A percentile compares a stretch with the other conserved stretches of the same genome.
phyloP scores from a whole-genome alignment of 1,140 invertebrate genomes.

The Zaprionus davidi region DNA sequence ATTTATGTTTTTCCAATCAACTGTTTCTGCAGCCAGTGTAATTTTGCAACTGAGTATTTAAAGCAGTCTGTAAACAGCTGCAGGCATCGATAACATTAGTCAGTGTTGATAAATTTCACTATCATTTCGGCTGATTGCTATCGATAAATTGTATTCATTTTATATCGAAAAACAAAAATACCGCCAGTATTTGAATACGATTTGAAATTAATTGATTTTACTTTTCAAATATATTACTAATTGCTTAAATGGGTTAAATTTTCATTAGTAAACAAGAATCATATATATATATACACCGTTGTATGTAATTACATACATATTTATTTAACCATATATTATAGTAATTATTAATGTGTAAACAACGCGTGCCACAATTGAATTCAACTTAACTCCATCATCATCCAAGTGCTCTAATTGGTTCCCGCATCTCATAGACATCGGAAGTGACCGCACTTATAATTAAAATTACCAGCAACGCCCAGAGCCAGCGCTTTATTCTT shows the following conservation, averaged over 20 bases:
- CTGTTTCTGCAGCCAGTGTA: constrained; percentile 22
- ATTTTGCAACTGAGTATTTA: constrained; percentile 32
- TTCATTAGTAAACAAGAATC: too few species aligned
- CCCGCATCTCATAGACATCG: constrained; percentile 79
- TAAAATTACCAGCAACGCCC: constrained; percentile 77
- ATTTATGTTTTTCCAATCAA: constrained; percentile 20
- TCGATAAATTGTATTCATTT: constrained; percentile 2
- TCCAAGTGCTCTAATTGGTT: constrained; percentile 72
- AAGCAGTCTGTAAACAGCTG: constrained; percentile 47
- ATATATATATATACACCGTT: too few species aligned
- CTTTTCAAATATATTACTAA: not conserved
- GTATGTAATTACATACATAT: not conserved
- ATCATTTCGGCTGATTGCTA: not conserved
- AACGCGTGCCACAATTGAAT: constrained; percentile 51
- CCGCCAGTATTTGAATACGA: constrained; percentile 14
- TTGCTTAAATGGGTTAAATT: not conserved
- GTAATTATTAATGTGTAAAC: constrained; percentile 26
- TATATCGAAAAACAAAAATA: not conserved
- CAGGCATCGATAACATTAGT: constrained; percentile 19
- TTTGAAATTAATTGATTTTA: not conserved
- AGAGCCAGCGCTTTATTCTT: constrained; percentile 45
- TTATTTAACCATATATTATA: not conserved
- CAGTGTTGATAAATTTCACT: constrained; percentile 21
- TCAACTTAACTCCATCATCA: constrained; percentile 52
- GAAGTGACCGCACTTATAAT: constrained; percentile 66